Base-by-base conservation (phyloP, 2,888 invertebrate genomes). In the Melanophora roralis region DNA sequence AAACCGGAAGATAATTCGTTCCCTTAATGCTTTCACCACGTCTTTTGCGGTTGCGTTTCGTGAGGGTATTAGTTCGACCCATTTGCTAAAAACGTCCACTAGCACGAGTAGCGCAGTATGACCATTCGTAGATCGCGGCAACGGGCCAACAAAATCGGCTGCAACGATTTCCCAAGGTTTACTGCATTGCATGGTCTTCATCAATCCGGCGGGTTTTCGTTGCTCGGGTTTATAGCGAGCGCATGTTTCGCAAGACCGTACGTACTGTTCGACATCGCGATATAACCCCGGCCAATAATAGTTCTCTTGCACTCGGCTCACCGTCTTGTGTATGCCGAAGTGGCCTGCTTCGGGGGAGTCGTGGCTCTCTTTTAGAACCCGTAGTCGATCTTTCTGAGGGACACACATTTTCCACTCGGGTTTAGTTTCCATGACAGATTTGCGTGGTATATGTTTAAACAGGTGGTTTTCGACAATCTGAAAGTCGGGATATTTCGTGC, bases 271-370 rank as follows among this genome's bases (percentile, higher is more conserved):
- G 0, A 74, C 67, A 40, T 80, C 65, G 0, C 76, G 23, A 9
- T 62, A 60, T 19, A 79, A 45, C 0, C 81, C 81, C 3, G n/a
- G n/a, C n/a, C n/a, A n/a, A n/a, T n/a, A n/a, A n/a, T n/a, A n/a
- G n/a, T n/a, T n/a, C n/a, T n/a, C 64, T 6, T 57, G 12, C 0
- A 81, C 19, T 7, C 79, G 51, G 0, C 12, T 23, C 1, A 62
- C 14, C 0, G 82, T 82, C n/a, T 82, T 82, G 12, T 64, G 45
- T 0, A 81, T 64, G 0, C 82, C 82, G n/a, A 75, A 34, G 9
- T 81, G 71, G 0, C 80, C 82, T 0, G 74, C 81, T 0, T 51
- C 45, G 4, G 71, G 59, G 5, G 16, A 38, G 55, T 78, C 78
- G 19, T 78, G 82, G 40, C 59, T 78, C 38, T 81, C 69, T 32